Evolutionary conservation across 2,888 invertebrate genomes (phyloP), one percentile per base, ranked within the genome.

Genomic region (Hecatera dysodea): DNA sequence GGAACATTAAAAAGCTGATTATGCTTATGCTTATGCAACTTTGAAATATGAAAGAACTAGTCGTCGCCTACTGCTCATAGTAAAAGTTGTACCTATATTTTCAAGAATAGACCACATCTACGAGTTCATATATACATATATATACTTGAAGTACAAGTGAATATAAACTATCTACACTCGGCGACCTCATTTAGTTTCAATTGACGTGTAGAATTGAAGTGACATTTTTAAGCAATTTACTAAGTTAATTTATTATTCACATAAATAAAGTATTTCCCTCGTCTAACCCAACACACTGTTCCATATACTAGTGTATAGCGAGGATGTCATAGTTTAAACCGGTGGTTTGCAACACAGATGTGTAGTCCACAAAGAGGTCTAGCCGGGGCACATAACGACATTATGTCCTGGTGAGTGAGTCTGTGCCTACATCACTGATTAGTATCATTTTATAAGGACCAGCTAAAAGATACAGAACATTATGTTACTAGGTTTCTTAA

Each of bases 371-470:
- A 56, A 60, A 50, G 78, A 39, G 36, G 56, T 46, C 24, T 12
- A 24, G 36, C 48, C 15, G 11, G 42, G 36, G 17, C 59, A 77
- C 44, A 27, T 68, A 53, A 77, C 33, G 15, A 36, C 36, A 55
- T 78, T 71, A 78, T 60, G 48, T 64, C n/a, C 44, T 60, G 36
- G 33, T 55, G 72, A 70, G 27, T 59, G 33, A 78, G 36, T 78
- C 42, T 53, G 27, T 24, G 42, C 22, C 22, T 24, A 39, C 19
- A 36, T 29, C 42, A 36, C 15, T 59, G 27, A 71, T 75, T 39
- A 46, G n/a, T 52, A 52, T 52, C 0, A 55, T 63, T 36, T 55
- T 19, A 62, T 5, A 24, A 48, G 15, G 27, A 33, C 9, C 46
- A 0, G 33, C n/a, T 0, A 8, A 67, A 24, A 42, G 22, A 48